Base-by-base conservation (phyloP, 2,113 vertebrate genomes). In the Apodemus sylvaticus region DNA sequence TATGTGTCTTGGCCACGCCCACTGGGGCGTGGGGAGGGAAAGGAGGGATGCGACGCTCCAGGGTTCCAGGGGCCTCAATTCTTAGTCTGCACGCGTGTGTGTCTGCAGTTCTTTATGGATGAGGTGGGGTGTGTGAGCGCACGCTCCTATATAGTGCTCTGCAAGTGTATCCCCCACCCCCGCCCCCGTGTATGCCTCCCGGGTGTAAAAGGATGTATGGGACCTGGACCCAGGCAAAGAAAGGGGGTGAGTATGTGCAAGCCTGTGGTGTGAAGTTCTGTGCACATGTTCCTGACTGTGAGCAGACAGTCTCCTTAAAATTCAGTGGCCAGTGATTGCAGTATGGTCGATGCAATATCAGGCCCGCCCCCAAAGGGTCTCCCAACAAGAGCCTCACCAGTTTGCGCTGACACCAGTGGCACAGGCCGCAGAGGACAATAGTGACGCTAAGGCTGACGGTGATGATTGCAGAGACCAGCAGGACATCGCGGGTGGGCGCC, bases 361-460 rank as follows among this genome's bases (percentile, higher is more conserved):
- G 26, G 51, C n/a, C 60, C 31, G 1, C 20, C 51, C 71, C 64
- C 31, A 71, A 86, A 66, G 42, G 17, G 60, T 5, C 77, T 64
- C 39, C 74, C 89, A 93, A 31, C 51, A 14, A 64, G 81, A 92
- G 96, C 98, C 99, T 99, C 98, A 99, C 99, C 99, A 99, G 98
- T 98, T 99, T 99, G 98, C 99, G 99, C 98, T 99, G 99, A 99
- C 99, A 99, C 99, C 99, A 99, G 98, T 99, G 99, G 98, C 99
- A 99, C 98, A 99, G 99, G 97, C 99, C 99, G 95, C 99, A 99
- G 98, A 99, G 99, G 98, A 99, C 99, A 98, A 99, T 99, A 97
- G 99, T 99, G 99, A 99, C 99, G 89, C 99, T 99, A 98, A 99
- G 99, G 99, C 99, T 99, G 99, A 99, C 98, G 98, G 99, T 99